phyloP scores from a whole-genome alignment of 1,140 invertebrate species.

The Aporrectodea caliginosa region DNA sequence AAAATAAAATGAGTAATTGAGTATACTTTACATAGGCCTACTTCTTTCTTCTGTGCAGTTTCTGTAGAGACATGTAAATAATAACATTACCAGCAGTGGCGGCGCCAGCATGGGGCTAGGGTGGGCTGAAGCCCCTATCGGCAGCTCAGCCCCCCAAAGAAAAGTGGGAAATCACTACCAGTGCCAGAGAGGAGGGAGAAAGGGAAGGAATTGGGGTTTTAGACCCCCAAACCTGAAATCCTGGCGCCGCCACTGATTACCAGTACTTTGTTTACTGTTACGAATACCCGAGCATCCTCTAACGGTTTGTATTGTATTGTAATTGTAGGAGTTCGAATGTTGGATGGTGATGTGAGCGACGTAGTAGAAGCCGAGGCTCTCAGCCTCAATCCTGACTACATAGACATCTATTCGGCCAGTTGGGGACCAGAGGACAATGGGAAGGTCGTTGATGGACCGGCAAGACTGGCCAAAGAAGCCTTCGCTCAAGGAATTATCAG shows the following conservation, averaged over 20 bases:
- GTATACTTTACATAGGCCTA: not conserved
- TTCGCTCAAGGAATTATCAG: conserved; percentile 61
- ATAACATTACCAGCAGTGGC: too few species aligned
- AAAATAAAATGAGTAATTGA: too few species aligned
- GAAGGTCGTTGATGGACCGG: conserved; percentile 80
- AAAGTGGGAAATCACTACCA: too few species aligned
- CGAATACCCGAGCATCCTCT: too few species aligned
- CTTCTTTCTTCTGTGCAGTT: not conserved
- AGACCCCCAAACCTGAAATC: too few species aligned
- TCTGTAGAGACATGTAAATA: not conserved
- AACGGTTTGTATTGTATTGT: not conserved
- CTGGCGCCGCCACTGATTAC: too few species aligned
- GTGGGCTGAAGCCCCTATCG: too few species aligned
- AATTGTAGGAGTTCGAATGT: conserved; percentile 91
- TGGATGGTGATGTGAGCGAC: conserved; percentile 97
- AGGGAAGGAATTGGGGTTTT: too few species aligned
- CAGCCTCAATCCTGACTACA: conserved; percentile 89
- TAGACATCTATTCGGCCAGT: conserved; percentile 96
- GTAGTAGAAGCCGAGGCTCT: conserved; percentile 92
- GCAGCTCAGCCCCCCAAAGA: too few species aligned
- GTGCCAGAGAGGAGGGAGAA: too few species aligned
- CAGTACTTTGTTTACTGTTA: not conserved
- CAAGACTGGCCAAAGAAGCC: conserved; percentile 70
- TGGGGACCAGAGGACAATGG: conserved; percentile 87
- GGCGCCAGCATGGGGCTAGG: too few species aligned